Evolutionary conservation across 2,797 vertebrate species (phyloP), one percentile per base, ranked within the genome.

Genomic region (Mus minutoides): DNA sequence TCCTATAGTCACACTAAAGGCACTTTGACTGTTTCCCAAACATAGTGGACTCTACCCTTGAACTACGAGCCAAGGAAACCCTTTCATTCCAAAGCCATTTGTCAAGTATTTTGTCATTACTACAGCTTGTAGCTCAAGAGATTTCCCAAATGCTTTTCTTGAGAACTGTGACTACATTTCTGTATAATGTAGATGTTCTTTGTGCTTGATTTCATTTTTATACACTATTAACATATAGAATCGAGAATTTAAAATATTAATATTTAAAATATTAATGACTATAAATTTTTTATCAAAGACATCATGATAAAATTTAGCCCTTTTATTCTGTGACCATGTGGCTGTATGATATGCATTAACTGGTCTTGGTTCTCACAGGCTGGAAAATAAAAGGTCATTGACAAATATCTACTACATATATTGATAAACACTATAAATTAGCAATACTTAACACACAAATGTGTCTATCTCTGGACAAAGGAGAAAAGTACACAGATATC

Each of bases 401-500:
- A 64, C 11, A 67, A 69, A 67, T 21, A 85, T 49, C 14, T 67
- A 52, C 1, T 26, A 37, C 3, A 37, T 54, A 54, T 22, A 71
- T 29, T 54, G 14, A 34, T 13, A 37, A 87, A 26, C n/a, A 73
- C 1, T 58, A 75, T 13, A 75, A 58, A 19, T 4, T 21, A 46
- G 7, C 10, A 21, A 12, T 11, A 49, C 34, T 6, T 71, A 87
- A 54, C 16, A 54, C 52, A 43, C 76, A 43, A 21, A 8, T 77
- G 31, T 16, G 94, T 0, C 49, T 92, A 22, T 84, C 75, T 92
- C 93, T 91, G 96, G 46, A 92, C 34, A 29, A 89, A 16, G 43
- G 34, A 40, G 14, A 84, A 79, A 93, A 96, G 29, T 19, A n/a
- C 64, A 87, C 37, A 86, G 6, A 54, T 87, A 0, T 64, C 67